Evolutionary conservation across 2,797 vertebrate genomes (phyloP), one percentile per base, ranked within the genome.

Genomic region (Fratercula arctica): DNA sequence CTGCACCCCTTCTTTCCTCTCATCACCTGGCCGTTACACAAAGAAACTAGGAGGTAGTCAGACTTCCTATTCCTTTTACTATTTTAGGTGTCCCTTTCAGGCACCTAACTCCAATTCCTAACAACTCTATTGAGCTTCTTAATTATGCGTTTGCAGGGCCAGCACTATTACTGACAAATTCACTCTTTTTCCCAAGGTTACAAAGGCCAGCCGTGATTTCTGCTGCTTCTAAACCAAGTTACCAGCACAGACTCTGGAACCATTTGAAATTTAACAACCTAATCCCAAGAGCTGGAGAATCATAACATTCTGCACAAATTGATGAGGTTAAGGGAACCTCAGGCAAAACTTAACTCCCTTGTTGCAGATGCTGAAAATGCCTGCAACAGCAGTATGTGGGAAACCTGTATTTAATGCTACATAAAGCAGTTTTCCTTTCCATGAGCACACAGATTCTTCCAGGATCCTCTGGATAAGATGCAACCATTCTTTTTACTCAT

Each of bases 331-430:
- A 46, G 41, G 37, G 35, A 90, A 70, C 41, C 88, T 64, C 67
- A 90, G 35, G 63, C 59, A 87, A 64, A 93, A 76, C 13, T 87
- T 85, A 39, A 68, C 51, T 91, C 43, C 35, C 29, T 39, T 59
- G 20, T 33, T 59, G 81, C 16, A 93, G 66, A 84, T 18, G 17
- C 18, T 74, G 25, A 78, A 86, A 92, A 46, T 1, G 7, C 26
- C 50, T 50, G 25, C 45, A 83, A 87, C 10, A 90, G 78, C 41
- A 78, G 4, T 16, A 85, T 87, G 13, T 33, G 10, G 33, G 74
- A 79, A 95, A 86, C 9, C 82, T 93, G 48, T 43, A 92, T 73
- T 96, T 92, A 90, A 87, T 75, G 76, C 31, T 68, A 75, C 35
- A 48, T 18, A 63, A 93, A 82, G 69, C 48, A 81, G 50, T 84